phyloP scores from a whole-genome alignment of 2,113 vertebrate species.

The Pelobates fuscus region DNA sequence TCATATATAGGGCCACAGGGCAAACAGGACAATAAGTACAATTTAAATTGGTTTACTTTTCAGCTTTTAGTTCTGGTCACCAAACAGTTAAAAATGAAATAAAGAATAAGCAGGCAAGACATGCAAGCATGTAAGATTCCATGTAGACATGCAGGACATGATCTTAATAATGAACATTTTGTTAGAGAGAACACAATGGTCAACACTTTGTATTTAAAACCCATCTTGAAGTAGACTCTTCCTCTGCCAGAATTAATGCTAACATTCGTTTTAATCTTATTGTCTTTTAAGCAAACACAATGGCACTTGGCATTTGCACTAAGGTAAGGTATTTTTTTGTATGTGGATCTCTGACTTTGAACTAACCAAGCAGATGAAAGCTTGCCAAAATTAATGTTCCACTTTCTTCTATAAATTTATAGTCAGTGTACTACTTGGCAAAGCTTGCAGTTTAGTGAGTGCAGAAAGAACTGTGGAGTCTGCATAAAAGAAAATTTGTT shows the following conservation, averaged over 20 bases:
- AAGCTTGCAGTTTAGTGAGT: constrained; percentile 49
- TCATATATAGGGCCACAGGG: no score
- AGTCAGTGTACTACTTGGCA: constrained; percentile 44
- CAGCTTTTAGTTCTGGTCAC: no score
- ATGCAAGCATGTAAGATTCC: constrained; percentile 11
- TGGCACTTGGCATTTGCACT: constrained; percentile 46
- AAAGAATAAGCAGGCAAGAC: constrained; percentile 4
- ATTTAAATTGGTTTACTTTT: background rate
- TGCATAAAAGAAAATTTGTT: constrained; percentile 50
- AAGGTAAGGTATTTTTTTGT: constrained; percentile 44
- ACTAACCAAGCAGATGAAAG: constrained; percentile 51
- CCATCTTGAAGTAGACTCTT: constrained; percentile 27
- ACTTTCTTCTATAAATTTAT: constrained; percentile 44
- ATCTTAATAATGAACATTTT: constrained; percentile 43
- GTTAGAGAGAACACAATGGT: constrained; percentile 23
- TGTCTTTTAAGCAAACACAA: constrained; percentile 47
- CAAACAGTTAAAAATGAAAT: background rate
- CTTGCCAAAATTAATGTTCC: constrained; percentile 51
- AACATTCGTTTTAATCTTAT: constrained; percentile 46
- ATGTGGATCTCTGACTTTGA: constrained; percentile 42
- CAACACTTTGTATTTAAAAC: constrained; percentile 36
- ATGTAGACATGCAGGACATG: constrained; percentile 16
- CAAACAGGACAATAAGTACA: no score
- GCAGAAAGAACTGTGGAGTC: constrained; percentile 48
- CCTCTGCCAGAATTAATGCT: constrained; percentile 43